Conservation (phyloP, 1,140 invertebrate genomes). For the Lasaia peninsularis region DNA sequence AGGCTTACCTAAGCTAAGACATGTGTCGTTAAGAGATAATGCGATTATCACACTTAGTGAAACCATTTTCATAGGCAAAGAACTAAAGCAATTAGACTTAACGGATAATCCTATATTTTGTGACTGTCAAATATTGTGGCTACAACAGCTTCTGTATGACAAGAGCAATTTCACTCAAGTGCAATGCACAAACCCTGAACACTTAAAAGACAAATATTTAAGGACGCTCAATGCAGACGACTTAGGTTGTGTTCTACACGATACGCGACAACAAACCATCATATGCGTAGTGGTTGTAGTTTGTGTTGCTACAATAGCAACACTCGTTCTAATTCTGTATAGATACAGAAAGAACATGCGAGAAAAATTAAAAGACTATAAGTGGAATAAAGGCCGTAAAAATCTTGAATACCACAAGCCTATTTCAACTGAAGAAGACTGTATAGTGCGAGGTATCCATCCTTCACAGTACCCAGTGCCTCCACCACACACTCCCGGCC, state of each 20-base stretch:
- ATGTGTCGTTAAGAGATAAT: slow-evolving; percentile 88
- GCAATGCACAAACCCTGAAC: slow-evolving; percentile 84
- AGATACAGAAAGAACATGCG: slow-evolving; percentile 87
- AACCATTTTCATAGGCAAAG: slow-evolving; percentile 86
- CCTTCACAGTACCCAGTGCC: slow-evolving; percentile 79
- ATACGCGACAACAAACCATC: slow-evolving; percentile 86
- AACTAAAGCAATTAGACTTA: slow-evolving; percentile 86
- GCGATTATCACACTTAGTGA: slow-evolving; percentile 85
- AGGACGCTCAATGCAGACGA: slow-evolving; percentile 84
- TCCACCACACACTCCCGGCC: slow-evolving; percentile 78
- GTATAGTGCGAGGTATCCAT: slow-evolving; percentile 80
- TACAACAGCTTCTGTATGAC: slow-evolving; percentile 84
- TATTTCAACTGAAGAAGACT: slow-evolving; percentile 90
- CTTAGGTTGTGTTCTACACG: slow-evolving; percentile 87
- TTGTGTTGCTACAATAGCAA: slow-evolving; percentile 82
- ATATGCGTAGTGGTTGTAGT: slow-evolving; percentile 85
- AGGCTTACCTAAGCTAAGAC: slow-evolving; percentile 86
- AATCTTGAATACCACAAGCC: slow-evolving; percentile 93
- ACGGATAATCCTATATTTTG: slow-evolving; percentile 91
- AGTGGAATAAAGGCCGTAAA: slow-evolving; percentile 89
- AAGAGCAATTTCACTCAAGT: slow-evolving; percentile 85
- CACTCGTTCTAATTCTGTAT: slow-evolving; percentile 85
- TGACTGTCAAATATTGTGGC: slow-evolving; percentile 88
- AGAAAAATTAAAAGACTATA: slow-evolving; percentile 88
- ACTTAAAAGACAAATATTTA: slow-evolving; percentile 83